Evolutionary conservation across 1,140 invertebrate genomes (phyloP).

Genomic region (Drepana arcuata): DNA sequence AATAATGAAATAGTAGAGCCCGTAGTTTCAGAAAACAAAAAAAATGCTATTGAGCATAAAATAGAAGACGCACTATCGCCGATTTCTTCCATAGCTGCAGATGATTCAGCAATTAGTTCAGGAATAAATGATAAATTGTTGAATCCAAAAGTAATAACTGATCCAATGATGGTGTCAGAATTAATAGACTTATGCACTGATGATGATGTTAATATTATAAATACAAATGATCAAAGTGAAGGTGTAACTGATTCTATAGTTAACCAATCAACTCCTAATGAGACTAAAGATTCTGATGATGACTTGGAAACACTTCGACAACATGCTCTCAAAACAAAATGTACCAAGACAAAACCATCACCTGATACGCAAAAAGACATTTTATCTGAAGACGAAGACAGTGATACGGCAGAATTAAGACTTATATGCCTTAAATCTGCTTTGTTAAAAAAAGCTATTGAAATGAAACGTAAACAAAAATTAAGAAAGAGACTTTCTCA

Average conservation of each 20-base stretch:
- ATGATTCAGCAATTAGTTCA: conserved; percentile 6
- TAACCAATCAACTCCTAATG: conserved; percentile 14
- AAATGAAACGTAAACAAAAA: conserved; percentile 63
- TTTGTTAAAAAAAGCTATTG: conserved; percentile 63
- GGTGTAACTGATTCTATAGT: conserved; percentile 17
- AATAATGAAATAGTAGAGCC: conserved; percentile 13
- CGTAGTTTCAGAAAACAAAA: conserved; percentile 6
- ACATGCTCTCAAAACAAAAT: conserved; percentile 59
- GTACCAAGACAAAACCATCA: conserved; percentile 25
- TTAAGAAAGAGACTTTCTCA: conserved; percentile 46
- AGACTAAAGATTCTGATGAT: conserved; percentile 50
- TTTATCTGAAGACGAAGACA: conserved; percentile 57
- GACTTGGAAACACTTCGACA: conserved; percentile 60
- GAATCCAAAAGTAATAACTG: conserved; percentile 6
- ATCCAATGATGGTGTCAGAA: conserved; percentile 12
- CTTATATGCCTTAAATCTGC: conserved; percentile 64
- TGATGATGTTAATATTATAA: conserved; percentile 13
- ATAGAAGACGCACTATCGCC: conserved; percentile 1
- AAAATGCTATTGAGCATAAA: conserved; percentile 4
- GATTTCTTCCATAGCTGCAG: conserved; percentile 1
- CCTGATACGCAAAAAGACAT: conserved; percentile 17
- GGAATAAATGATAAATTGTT: conserved; percentile 3
- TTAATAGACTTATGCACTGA: conserved; percentile 30
- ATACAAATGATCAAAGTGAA: conserved; percentile 4
- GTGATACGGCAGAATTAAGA: conserved; percentile 61